Conservation (phyloP, 2,888 invertebrate genomes). For the Macaria notata region DNA sequence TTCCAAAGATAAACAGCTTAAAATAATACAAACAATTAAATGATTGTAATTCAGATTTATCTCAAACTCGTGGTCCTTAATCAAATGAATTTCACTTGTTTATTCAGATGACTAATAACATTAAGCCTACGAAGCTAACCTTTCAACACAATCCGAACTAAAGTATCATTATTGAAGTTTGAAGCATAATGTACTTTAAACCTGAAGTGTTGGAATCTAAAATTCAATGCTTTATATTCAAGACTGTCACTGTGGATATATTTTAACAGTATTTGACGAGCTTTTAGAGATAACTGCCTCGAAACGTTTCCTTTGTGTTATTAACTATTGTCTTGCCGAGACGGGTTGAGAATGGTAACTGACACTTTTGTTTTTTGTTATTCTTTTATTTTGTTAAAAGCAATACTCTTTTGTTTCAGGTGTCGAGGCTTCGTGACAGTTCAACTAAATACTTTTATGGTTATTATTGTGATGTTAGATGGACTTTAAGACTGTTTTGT, state of each 20-base stretch:
- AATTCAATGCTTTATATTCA: slow-evolving; percentile 30
- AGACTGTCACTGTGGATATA: slow-evolving; percentile 50
- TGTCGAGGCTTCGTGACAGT: slow-evolving; percentile 29
- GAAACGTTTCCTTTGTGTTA: slow-evolving; percentile 71
- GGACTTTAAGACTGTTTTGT: too few species aligned
- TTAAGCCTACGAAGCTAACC: slow-evolving; percentile 21
- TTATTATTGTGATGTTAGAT: too few species aligned
- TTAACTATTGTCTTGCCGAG: slow-evolving; percentile 66
- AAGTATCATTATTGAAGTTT: too few species aligned
- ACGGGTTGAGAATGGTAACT: slow-evolving; percentile 49
- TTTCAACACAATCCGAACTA: not conserved
- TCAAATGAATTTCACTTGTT: slow-evolving; percentile 26
- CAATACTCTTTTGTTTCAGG: slow-evolving; percentile 48
- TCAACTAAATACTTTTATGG: slow-evolving; percentile 1
- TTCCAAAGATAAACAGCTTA: too few species aligned
- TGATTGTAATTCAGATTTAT: slow-evolving; percentile 1
- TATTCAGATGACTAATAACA: slow-evolving; percentile 37
- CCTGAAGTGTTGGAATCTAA: slow-evolving; percentile 36
- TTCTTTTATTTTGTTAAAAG: slow-evolving; percentile 46
- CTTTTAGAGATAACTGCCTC: slow-evolving; percentile 71
- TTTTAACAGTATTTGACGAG: slow-evolving; percentile 70
- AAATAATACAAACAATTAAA: too few species aligned
- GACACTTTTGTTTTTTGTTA: slow-evolving; percentile 57
- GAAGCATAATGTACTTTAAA: slow-evolving; percentile 34
- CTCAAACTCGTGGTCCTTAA: slow-evolving; percentile 17